Base-by-base conservation (phyloP, 1,140 invertebrate genomes). In the Plectus sambesii region DNA sequence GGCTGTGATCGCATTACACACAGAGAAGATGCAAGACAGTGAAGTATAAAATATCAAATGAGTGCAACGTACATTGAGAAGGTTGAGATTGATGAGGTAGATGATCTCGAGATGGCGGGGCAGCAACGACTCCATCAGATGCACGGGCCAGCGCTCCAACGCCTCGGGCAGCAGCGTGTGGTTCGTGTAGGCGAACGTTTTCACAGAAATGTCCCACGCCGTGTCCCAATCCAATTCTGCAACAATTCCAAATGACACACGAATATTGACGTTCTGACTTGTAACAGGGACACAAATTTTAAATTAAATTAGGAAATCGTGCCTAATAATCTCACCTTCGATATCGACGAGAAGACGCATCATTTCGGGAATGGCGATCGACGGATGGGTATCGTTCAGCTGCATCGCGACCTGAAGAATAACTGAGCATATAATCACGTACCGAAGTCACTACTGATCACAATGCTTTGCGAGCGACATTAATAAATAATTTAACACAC, bases 121-220 rank as follows among this genome's bases (percentile, higher is more conserved):
- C 35, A 99, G 72, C 43, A 96, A 82, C 49, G 78, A 80, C 60
- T 88, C 81, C 54, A 99, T 67, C 80, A 98, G 79, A 22, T 78
- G 78, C 9, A 81, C 81, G 0, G 90, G 84, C 94, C 94, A 99
- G 49, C 93, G 77, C 71, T 99, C 94, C 49, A 99, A 72, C 40
- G 94, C 94, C n/a, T 98, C 92, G 0, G 94, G 94, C 39, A 99
- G 74, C 22, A 98, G 87, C 0, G 93, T 99, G 73, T 99, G 93
- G 72, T 99, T 99, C 37, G 93, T 99, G 73, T 99, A 99, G 19
- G 85, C 89, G 65, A 87, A 99, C 4, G 87, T 85, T 56, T 78
- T 79, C 0, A 77, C 76, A 0, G 83, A 87, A 19, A 98, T 80
- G 4, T 87, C 78, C 88, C 89, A 98, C n/a, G 94, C 94, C 74